Evolutionary conservation across 2,888 invertebrate species (phyloP), one percentile per base, ranked within the genome.

Genomic region (Tinea pellionella): DNA sequence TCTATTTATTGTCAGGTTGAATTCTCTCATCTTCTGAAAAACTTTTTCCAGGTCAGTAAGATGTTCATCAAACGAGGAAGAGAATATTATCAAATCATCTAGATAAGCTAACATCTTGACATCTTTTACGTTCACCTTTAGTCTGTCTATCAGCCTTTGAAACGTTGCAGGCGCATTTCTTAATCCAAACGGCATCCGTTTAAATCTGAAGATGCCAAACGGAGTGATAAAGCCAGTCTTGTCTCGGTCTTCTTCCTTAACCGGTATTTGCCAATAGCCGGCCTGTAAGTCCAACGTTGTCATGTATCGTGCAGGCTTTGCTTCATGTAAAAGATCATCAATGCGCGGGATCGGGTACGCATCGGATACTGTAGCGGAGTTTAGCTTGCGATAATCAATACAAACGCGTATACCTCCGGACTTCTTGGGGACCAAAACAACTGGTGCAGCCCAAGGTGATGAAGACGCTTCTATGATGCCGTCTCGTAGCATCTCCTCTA

Each of bases 261-360:
- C 61, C n/a, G 61, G 65, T 0, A 69, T 62, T 42, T 69, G 69
- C 66, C 67, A 68, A 32, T 69, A 69, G 0, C 69, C 69, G 2
- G 69, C 61, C 7, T 62, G 59, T 0, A 72, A 56, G 60, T 70
- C 69, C 0, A 71, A n/a, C 4, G 66, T 63, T 0, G 65, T 61
- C 69, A 71, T 70, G 29, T 42, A 69, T 0, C 65, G 63, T 0
- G 63, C 65, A 0, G 66, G 64, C 60, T 69, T 71, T 0, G 71
- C 68, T 8, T 65, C 63, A 53, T 72, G 69, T 1, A 73, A 60
- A 0, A 71, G 53, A 59, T 71, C 71, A 30, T 80, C 79, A 24
- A 79, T 75, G 9, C 73, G 63, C 0, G 80, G 80, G 2, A 77
- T 57, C 0, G 74, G 75, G 59, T 80, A 80, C 64, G 65, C 30